Conservation (phyloP, 2,888 invertebrate species). For the Chloromyia formosa region DNA sequence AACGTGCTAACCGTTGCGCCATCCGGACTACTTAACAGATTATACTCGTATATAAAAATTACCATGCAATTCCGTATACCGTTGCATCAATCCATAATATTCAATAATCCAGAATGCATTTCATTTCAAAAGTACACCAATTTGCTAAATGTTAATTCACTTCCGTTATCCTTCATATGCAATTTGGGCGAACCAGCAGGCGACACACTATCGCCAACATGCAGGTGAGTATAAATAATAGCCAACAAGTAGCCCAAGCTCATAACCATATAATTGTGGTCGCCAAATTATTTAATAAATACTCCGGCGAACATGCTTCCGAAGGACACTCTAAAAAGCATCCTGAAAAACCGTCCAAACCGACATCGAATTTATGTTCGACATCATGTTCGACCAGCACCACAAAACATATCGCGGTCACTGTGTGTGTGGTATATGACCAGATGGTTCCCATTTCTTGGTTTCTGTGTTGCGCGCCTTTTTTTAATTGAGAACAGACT, state of each 20-base stretch:
- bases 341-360: constrained; percentile 37
- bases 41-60: no score
- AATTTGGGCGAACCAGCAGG: no score
- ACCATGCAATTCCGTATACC: no score
- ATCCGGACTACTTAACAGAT: no score
- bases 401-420: constrained; percentile 52
- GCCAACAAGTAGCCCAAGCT: constrained; percentile 32
- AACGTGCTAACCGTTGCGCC: no score
- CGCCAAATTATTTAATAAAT: constrained; percentile 41
- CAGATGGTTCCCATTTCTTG: constrained; percentile 44
- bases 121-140: no score
- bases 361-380: constrained; percentile 53
- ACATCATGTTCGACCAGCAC: constrained; percentile 52
- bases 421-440: constrained; percentile 47
- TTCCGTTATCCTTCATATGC: no score
- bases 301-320: constrained; percentile 18
- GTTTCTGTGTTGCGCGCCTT: constrained; percentile 46
- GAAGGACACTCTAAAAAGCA: constrained; percentile 28
- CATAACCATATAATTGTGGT: constrained; percentile 27
- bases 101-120: no score
- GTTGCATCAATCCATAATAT: no score
- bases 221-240: constrained; percentile 26
- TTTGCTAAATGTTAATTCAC: no score
- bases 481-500: not conserved
- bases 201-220: no score